Evolutionary conservation across 2,113 vertebrate species (phyloP).

Genomic region (Pseudolaguvia tuberculata): DNA sequence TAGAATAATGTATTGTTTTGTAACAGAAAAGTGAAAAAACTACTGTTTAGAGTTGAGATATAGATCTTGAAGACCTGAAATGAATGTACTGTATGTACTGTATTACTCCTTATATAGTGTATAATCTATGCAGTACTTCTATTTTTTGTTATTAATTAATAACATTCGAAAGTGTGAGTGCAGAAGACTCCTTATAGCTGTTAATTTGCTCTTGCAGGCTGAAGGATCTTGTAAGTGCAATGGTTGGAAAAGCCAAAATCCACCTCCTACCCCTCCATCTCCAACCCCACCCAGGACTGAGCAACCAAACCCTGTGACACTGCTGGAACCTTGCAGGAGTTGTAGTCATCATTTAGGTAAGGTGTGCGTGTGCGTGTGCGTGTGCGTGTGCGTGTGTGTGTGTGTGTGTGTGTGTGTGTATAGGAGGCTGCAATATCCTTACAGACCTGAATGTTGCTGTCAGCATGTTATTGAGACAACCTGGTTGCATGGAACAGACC

Average conservation of each 20-base stretch:
- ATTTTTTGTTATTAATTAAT: background rate
- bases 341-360: slow-evolving; percentile 90
- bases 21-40: no score
- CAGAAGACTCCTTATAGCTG: background rate
- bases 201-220: slow-evolving; percentile 65
- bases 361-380: no score
- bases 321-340: slow-evolving; percentile 90
- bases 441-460: background rate
- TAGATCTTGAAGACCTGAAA: no score
- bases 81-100: no score
- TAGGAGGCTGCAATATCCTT: background rate
- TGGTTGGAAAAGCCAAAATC: slow-evolving; percentile 97
- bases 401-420: no score
- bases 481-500: background rate
- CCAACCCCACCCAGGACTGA: slow-evolving; percentile 88
- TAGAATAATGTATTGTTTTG: no score
- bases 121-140: no score
- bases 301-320: slow-evolving; percentile 77
- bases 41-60: no score
- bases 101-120: no score
- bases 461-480: slow-evolving; percentile 4
- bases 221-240: slow-evolving; percentile 98
- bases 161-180: background rate
- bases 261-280: slow-evolving; percentile 87
- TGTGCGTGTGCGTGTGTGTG: no score